These are phyloP conservation scores for Caiman crocodilus DNA, from an alignment of 2,797 vertebrate genomes.

Conservation along the genomic window DNA sequence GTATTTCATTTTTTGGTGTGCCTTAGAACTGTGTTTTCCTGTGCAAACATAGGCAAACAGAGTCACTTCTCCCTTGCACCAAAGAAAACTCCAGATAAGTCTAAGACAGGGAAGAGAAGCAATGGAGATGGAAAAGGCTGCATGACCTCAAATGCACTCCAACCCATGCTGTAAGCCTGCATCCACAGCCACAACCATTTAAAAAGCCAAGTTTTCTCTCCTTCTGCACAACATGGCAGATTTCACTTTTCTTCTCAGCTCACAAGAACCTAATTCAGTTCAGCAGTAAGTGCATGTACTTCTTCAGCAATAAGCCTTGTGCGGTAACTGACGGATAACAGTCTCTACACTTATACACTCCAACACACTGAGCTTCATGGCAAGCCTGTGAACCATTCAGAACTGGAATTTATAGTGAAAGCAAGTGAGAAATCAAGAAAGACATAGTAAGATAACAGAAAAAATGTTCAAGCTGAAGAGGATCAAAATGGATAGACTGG, in stretches of 20 bases:
- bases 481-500: not conserved
- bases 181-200: not conserved
- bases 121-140: not conserved
- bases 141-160: not conserved
- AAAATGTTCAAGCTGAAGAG: not conserved
- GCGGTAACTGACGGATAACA: not conserved
- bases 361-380: slow-evolving; percentile 7
- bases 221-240: not conserved
- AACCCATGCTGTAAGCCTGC: not conserved
- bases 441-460: not conserved
- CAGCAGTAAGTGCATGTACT: not conserved
- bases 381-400: slow-evolving; percentile 11
- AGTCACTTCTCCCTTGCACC: not conserved
- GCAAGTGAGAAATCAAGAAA: not conserved
- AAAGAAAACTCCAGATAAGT: not conserved
- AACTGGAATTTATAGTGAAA: slow-evolving; percentile 1
- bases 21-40: not conserved
- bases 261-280: not conserved
- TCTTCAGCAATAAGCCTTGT: slow-evolving; percentile 7
- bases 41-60: not conserved
- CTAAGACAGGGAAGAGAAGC: not conserved
- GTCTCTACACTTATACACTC: not conserved
- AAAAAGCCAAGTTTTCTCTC: not conserved
- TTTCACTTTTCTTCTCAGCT: not conserved
- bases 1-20: not conserved